phyloP scores from a whole-genome alignment of 2,888 invertebrate species.

The Labia minor region DNA sequence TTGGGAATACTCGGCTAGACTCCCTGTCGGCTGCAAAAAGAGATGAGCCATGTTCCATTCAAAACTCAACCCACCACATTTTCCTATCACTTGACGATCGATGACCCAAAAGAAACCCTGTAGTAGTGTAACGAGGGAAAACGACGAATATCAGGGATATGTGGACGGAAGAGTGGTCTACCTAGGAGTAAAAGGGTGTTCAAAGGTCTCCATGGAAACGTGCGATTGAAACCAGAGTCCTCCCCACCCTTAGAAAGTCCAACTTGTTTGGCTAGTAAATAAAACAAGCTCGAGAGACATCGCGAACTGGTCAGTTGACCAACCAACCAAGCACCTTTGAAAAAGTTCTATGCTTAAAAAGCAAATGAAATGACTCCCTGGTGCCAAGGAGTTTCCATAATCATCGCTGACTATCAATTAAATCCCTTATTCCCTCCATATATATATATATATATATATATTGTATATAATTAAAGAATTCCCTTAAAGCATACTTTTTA shows the following conservation, averaged over 20 bases:
- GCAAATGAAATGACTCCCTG: neutral
- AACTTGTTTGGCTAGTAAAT: conserved; percentile 13
- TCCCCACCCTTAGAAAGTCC: neutral
- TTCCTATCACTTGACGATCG: neutral
- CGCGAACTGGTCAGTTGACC: neutral
- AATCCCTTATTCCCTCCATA: no score
- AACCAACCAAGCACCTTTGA: neutral
- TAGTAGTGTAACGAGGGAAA: neutral
- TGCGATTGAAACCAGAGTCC: neutral
- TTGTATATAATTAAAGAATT: no score
- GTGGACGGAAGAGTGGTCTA: neutral
- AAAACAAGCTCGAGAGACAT: conserved; percentile 1
- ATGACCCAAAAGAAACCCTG: neutral
- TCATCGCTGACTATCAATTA: neutral
- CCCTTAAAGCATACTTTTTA: no score
- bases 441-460: no score
- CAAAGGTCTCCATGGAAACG: conserved; percentile 7
- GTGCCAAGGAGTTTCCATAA: no score
- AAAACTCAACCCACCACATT: neutral
- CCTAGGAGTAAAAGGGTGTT: neutral
- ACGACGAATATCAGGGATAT: neutral
- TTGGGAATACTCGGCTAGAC: no score
- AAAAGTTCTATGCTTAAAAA: neutral
- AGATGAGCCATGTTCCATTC: neutral
- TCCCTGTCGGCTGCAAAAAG: neutral